These are phyloP conservation scores for Vultur gryphus DNA, from an alignment of 2,797 vertebrate species.

Conservation along the genomic window DNA sequence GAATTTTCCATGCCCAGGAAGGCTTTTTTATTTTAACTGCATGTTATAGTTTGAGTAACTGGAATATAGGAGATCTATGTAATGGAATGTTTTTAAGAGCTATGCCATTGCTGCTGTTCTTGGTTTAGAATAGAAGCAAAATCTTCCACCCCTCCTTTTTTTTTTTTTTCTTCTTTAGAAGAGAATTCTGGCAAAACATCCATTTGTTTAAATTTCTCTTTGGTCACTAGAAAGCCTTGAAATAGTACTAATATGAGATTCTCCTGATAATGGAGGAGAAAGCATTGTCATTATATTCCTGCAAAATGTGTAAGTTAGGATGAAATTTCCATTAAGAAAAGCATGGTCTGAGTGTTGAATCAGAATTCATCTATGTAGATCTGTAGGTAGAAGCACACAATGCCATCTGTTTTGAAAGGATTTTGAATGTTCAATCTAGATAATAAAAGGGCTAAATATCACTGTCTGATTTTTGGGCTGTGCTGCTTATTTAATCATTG, in stretches of 20 bases:
- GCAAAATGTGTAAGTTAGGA: background rate
- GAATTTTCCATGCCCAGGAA: background rate
- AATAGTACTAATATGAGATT: background rate
- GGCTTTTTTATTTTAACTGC: background rate
- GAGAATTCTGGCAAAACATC: background rate
- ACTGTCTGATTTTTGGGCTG: background rate
- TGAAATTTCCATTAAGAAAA: background rate
- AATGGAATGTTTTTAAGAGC: background rate
- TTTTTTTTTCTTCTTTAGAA: background rate
- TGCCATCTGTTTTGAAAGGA: background rate
- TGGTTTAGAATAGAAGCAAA: background rate
- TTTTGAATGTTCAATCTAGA: background rate
- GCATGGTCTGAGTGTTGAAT: background rate
- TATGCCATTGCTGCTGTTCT: fast-evolving
- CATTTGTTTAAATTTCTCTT: background rate
- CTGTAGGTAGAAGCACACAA: background rate
- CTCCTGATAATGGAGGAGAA: background rate
- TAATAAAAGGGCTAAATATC: background rate
- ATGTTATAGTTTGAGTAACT: background rate
- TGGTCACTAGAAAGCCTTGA: background rate
- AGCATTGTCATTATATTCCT: background rate
- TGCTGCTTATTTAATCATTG: background rate
- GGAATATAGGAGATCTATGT: background rate
- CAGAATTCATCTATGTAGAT: background rate
- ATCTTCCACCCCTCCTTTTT: fast-evolving